phyloP scores from a whole-genome alignment of 2,113 vertebrate species.

The Climacteris rufus region DNA sequence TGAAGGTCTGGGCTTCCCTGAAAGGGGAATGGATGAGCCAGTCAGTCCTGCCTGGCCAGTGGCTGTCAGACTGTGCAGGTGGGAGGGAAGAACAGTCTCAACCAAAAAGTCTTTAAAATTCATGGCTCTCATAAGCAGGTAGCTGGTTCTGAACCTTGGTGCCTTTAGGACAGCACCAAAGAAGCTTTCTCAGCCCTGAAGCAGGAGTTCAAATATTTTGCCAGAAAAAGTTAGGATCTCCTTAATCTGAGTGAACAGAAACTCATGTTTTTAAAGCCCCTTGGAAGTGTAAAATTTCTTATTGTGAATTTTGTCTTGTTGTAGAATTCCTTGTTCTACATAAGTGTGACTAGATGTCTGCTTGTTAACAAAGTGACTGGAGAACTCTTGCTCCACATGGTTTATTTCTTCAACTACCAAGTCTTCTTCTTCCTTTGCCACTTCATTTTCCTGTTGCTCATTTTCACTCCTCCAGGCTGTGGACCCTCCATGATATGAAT shows the following conservation, averaged over 20 bases:
- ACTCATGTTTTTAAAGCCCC: not conserved
- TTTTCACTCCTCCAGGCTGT: not conserved
- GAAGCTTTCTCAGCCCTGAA: not conserved
- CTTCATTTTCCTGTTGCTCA: not conserved
- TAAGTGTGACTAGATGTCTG: not conserved
- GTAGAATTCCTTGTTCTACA: not conserved
- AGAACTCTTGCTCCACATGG: not conserved
- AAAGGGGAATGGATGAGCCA: constrained; percentile 7
- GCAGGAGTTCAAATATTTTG: not conserved
- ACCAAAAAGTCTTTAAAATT: not conserved
- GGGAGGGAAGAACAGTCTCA: not conserved
- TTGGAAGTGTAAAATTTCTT: not conserved
- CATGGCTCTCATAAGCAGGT: not conserved
- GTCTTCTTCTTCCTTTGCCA: not conserved
- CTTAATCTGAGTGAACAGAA: not conserved
- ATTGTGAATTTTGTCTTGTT: not conserved
- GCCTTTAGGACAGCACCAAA: not conserved
- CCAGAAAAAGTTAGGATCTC: not conserved
- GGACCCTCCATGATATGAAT: not conserved
- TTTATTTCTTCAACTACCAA: not conserved
- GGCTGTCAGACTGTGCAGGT: not conserved
- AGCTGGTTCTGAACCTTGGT: not conserved
- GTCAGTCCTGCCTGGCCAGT: constrained; percentile 28
- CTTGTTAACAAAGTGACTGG: not conserved
- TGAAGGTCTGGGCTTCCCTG: constrained; percentile 28